Base-by-base conservation (phyloP, 2,797 vertebrate genomes). In the Aselliscus stoliczkanus region DNA sequence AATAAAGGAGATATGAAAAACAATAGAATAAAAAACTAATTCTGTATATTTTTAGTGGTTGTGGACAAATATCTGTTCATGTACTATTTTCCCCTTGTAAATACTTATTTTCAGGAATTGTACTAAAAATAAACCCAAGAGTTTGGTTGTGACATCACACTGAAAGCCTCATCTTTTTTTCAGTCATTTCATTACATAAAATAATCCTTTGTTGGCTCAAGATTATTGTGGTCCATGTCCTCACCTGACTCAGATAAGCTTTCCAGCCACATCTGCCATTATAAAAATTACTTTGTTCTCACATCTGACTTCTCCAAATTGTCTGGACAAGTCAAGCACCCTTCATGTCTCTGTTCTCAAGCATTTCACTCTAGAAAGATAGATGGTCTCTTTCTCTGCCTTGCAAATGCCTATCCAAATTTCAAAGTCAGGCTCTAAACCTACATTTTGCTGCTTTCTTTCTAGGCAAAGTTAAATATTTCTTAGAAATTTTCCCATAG, bases 121-220 rank as follows among this genome's bases (percentile, higher is more conserved):
- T 42, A 95, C 67, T 91, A 93, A 95, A 96, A 96, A 92, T 89
- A 97, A 97, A 88, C n/a, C 73, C 37, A 95, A 86, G 72, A 83
- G 23, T 65, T 89, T 86, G 44, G 5, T 92, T 95, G 56, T 96
- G 60, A 83, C n/a, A 64, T 20, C n/a, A 42, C 50, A 2, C 17
- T 87, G 15, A 60, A 10, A 15, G 25, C 29, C 47, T 84, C 21
- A 34, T 82, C 37, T 37, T 13, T 76, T 82, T 92, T 82, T 92
- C 37, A 72, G 17, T 80, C 37, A 73, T 88, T 95, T 80, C 9
- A n/a, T 79, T 90, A 50, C 11, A 37, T 88, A 56, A 42, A 91
- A 47, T 80, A 83, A 92, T 88, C 15, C 13, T 88, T 42, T 47
- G 15, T 56, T 92, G 80, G 18, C n/a, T 93, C 23, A 81, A 62